phyloP scores from a whole-genome alignment of 2,113 vertebrate species.

The Lichenostomus cassidix region DNA sequence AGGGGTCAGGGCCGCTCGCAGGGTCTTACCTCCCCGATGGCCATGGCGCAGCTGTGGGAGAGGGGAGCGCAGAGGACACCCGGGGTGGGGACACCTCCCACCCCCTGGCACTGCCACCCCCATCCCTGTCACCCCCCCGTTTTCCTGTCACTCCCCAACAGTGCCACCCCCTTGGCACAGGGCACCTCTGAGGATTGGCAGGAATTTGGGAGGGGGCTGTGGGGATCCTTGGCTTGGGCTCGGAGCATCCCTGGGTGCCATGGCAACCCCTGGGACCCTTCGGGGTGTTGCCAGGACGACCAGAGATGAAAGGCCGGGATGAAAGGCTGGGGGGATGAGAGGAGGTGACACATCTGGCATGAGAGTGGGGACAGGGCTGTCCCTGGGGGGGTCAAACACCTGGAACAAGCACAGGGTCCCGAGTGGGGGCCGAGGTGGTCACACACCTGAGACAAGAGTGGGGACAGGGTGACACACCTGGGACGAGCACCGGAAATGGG shows the following conservation, averaged over 20 bases:
- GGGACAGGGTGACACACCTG: too few relatives aligned
- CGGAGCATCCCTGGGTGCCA: neutral
- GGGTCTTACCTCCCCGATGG: constrained; percentile 11
- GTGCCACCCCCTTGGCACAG: neutral
- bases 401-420: too few relatives aligned
- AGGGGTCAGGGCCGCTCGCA: neutral
- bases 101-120: neutral
- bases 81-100: neutral
- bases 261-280: neutral
- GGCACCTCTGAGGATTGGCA: neutral
- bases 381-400: neutral
- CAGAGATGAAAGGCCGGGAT: neutral
- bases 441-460: neutral
- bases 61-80: rapidly evolving
- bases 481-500: too few relatives aligned
- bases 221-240: neutral
- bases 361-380: neutral
- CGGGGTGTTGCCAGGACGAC: constrained; percentile 5
- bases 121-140: neutral
- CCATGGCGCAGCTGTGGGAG: neutral
- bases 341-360: neutral
- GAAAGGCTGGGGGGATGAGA: neutral
- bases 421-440: neutral
- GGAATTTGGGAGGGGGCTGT: neutral
- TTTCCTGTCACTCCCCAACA: too few relatives aligned